Base-by-base conservation (phyloP, 2,113 vertebrate genomes). In the Empidonax alnorum region DNA sequence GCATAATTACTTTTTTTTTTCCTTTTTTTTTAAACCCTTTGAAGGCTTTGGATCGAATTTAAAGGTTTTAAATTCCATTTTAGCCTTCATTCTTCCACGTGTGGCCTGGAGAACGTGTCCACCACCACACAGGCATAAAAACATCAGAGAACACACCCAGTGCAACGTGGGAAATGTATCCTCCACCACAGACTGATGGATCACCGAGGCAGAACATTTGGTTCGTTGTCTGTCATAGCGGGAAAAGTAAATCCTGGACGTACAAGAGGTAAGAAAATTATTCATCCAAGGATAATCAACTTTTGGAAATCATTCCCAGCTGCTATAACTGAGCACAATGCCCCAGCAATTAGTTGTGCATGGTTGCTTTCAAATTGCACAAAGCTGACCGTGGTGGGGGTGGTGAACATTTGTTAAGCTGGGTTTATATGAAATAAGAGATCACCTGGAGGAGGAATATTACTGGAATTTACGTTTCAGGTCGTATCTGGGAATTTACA, bases 281-380 rank as follows among this genome's bases (percentile, higher is more conserved):
- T 95, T 96, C 92, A 93, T 83, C 91, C 94, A 92, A 73, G 94
- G 92, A 91, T 90, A 95, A 97, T 95, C 94, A 96, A 77, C 95
- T 95, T 95, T 92, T 97, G 95, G 94, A 95, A 97, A 96, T 91
- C 83, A 93, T 95, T 97, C 92, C 90, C 92, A 87, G 92, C 91
- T 86, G 89, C 83, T 78, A 12, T 52, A 92, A 74, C 89, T 7
- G 65, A 96, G 87, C 89, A 97, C 97, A 97, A 96, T 97, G 93
- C 89, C 87, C 25, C 49, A 87, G 61, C 80, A 94, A 94, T 97
- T 95, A 95, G 94, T 46, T 86, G 89, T 96, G 94, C 96, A 95
- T 94, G 89, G 12, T 6, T 97, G 94, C 96, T 90, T 97, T 95
- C 61, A 78, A 84, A 96, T 74, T 86, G 82, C 81, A 93, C 91